Conservation (phyloP, 2,113 vertebrate species). For the Empidonax traillii region DNA sequence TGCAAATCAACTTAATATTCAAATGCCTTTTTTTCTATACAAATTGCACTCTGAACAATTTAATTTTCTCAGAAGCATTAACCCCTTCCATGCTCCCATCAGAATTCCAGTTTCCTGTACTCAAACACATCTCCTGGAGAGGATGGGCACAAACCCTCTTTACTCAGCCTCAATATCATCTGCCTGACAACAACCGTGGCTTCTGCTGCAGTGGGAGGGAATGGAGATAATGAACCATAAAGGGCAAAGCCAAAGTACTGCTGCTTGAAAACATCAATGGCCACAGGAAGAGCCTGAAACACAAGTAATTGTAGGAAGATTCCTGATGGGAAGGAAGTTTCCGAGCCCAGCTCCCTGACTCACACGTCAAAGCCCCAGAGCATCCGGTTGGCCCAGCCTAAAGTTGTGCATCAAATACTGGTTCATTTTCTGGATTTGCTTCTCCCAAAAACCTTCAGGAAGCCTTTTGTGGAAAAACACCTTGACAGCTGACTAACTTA, state of each 20-base stretch:
- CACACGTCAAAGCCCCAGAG: not conserved
- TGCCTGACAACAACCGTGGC: not conserved
- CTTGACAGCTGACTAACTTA: not conserved
- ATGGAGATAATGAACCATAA: not conserved
- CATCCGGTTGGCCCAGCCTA: not conserved
- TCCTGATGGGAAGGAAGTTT: conserved; percentile 74
- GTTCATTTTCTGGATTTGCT: not conserved
- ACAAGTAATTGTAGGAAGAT: conserved; percentile 62
- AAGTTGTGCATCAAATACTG: not conserved
- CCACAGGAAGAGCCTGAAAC: conserved; percentile 62
- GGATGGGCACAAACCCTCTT: not conserved
- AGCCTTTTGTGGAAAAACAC: not conserved
- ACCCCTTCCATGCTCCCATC: not conserved
- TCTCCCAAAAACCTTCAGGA: not conserved
- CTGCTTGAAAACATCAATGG: not conserved
- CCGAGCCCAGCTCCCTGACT: conserved; percentile 23
- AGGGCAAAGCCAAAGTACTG: not conserved
- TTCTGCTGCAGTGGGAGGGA: not conserved
- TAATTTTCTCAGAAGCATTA: not conserved
- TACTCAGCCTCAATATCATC: not conserved
- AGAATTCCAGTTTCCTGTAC: not conserved
- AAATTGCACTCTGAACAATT: not conserved
- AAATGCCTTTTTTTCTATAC: not conserved
- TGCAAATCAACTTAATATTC: not conserved
- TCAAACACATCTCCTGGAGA: not conserved